Evolutionary conservation across 1,140 invertebrate genomes (phyloP).

Genomic region (Temnothorax curvispinosus): DNA sequence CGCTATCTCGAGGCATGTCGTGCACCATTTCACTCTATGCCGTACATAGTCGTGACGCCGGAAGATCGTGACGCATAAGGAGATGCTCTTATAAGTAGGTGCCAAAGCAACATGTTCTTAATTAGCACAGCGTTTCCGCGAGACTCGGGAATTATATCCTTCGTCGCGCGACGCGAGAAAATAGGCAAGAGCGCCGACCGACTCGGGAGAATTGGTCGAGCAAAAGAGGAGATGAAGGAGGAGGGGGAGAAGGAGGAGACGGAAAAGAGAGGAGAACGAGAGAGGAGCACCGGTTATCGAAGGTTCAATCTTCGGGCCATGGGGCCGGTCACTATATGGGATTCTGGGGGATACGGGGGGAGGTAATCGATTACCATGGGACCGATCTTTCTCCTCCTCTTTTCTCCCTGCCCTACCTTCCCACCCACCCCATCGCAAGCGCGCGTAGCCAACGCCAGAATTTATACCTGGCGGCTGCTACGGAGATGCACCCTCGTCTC

Average conservation of each 20-base stretch:
- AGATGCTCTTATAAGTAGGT: conserved; percentile 33
- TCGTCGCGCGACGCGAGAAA: conserved; percentile 62
- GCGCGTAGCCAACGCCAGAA: conserved; percentile 80
- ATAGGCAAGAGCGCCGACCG: conserved; percentile 55
- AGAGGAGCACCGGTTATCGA: conserved; percentile 79
- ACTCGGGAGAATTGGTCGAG: conserved; percentile 1
- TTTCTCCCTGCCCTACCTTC: conserved; percentile 62
- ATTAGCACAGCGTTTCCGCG: conserved; percentile 67
- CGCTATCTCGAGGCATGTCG: background rate
- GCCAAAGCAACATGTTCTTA: conserved; percentile 60
- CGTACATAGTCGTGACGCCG: background rate
- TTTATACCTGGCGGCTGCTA: conserved; percentile 84
- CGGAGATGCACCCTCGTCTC: conserved; percentile 82
- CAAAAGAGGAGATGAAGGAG: background rate
- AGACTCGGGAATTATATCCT: conserved; percentile 60
- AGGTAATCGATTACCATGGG: conserved; percentile 84
- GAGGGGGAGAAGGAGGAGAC: background rate
- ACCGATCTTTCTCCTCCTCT: conserved; percentile 78
- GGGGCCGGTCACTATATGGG: conserved; percentile 82
- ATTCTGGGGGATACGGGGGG: conserved; percentile 81
- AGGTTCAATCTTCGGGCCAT: conserved; percentile 82
- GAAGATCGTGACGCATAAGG: background rate
- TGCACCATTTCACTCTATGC: background rate
- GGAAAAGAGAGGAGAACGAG: conserved; percentile 53
- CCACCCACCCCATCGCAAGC: conserved; percentile 21